Evolutionary conservation across 2,888 invertebrate genomes (phyloP).

Genomic region (Catonia carolina): DNA sequence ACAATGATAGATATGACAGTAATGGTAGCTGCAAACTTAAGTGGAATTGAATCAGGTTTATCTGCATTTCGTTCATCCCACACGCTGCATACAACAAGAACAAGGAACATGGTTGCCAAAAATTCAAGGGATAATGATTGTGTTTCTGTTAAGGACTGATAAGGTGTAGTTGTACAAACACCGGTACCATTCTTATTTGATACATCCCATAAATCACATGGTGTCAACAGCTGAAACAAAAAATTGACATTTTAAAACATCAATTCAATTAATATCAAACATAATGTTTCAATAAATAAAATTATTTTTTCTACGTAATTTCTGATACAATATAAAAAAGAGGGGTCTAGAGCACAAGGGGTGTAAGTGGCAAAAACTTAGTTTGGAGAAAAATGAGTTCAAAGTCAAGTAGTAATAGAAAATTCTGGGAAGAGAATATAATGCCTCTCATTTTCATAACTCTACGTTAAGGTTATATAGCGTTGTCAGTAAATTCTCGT

Average conservation of each 20-base stretch:
- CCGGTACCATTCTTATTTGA: slow-evolving; percentile 37
- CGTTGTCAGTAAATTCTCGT: no score
- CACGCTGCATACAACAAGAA: slow-evolving; percentile 59
- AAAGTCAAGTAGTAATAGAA: no score
- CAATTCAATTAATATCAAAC: neutral
- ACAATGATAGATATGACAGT: slow-evolving; percentile 31
- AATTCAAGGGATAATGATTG: slow-evolving; percentile 54
- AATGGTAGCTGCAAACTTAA: slow-evolving; percentile 44
- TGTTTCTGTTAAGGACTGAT: slow-evolving; percentile 43
- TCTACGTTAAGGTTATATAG: no score
- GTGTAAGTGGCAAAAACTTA: no score
- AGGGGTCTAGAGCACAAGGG: no score
- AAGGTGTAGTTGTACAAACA: slow-evolving; percentile 58
- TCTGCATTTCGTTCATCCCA: slow-evolving; percentile 56
- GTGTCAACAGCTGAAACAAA: slow-evolving; percentile 24
- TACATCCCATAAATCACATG: slow-evolving; percentile 22
- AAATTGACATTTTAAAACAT: neutral
- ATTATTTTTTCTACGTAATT: no score
- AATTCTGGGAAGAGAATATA: no score
- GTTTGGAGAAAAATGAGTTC: no score
- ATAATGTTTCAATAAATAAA: no score
- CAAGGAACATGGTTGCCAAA: slow-evolving; percentile 55
- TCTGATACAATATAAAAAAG: no score
- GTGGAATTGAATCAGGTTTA: slow-evolving; percentile 42
- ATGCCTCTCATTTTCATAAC: no score